These are phyloP conservation scores for Helicorthomorpha holstii DNA, from an alignment of 1,140 invertebrate species.

Conservation along the genomic window DNA sequence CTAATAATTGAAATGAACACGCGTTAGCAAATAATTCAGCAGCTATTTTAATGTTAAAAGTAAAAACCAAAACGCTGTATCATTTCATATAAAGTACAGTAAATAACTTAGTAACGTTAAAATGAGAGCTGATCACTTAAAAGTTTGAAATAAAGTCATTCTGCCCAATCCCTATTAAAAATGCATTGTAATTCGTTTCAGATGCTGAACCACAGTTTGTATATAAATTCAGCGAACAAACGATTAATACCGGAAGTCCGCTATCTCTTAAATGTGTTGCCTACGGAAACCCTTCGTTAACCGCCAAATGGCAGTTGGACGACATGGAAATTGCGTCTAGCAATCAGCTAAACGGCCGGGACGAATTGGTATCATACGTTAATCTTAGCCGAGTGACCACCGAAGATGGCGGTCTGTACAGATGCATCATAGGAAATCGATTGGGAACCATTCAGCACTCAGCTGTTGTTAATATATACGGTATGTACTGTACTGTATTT, in stretches of 20 bases:
- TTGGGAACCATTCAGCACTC: constrained; percentile 73
- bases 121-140: no score
- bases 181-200: no score
- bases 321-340: constrained; percentile 42
- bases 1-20: no score
- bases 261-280: constrained; percentile 71
- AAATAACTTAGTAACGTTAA: no score
- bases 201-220: constrained; percentile 64
- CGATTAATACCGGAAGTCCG: constrained; percentile 60
- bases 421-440: constrained; percentile 78
- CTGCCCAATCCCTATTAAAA: no score
- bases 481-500: constrained; percentile 30
- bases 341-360: constrained; percentile 46
- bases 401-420: constrained; percentile 83
- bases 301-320: constrained; percentile 62
- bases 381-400: constrained; percentile 83
- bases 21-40: no score
- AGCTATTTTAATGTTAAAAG: no score
- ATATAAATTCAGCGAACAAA: constrained; percentile 68
- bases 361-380: constrained; percentile 82
- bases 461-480: constrained; percentile 78
- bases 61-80: no score
- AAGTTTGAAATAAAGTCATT: no score
- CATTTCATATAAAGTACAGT: no score
- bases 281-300: constrained; percentile 58